Evolutionary conservation across 2,888 invertebrate species (phyloP).

Genomic region (Epinotia nisella): DNA sequence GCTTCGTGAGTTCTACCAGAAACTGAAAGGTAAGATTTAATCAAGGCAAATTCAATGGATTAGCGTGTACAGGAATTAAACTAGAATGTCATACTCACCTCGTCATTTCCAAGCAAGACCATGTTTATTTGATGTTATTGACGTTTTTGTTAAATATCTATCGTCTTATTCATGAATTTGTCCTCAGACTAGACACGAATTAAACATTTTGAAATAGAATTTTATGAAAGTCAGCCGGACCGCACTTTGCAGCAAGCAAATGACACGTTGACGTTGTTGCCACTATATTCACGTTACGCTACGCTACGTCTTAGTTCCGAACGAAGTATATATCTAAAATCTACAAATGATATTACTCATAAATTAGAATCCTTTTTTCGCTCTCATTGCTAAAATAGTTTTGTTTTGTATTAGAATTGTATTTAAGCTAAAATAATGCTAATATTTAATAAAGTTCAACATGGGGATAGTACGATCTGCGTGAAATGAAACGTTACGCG

Average conservation of each 20-base stretch:
- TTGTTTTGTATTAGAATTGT: neutral
- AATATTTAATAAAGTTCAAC: too few species aligned
- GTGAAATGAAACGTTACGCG: constrained; percentile 1
- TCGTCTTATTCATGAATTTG: constrained; percentile 44
- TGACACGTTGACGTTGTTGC: constrained; percentile 53
- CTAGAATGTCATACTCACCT: constrained; percentile 71
- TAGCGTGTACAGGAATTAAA: constrained; percentile 15
- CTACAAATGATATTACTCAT: neutral
- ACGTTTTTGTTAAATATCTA: constrained; percentile 35
- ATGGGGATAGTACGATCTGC: neutral
- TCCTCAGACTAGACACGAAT: constrained; percentile 47
- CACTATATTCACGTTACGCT: constrained; percentile 6
- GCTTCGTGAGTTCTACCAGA: constrained; percentile 91
- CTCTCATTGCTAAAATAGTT: neutral
- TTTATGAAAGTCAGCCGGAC: constrained; percentile 43
- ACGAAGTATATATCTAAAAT: neutral
- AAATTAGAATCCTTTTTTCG: neutral
- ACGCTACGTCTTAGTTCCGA: neutral
- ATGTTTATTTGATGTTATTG: constrained; percentile 67
- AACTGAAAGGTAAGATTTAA: constrained; percentile 86
- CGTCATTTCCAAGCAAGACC: constrained; percentile 88
- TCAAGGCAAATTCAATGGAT: constrained; percentile 35
- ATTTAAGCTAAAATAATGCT: neutral
- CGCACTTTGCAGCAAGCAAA: constrained; percentile 29
- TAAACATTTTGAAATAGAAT: constrained; percentile 55